Base-by-base conservation (phyloP, 2,113 vertebrate genomes). In the Pteropus alecto region DNA sequence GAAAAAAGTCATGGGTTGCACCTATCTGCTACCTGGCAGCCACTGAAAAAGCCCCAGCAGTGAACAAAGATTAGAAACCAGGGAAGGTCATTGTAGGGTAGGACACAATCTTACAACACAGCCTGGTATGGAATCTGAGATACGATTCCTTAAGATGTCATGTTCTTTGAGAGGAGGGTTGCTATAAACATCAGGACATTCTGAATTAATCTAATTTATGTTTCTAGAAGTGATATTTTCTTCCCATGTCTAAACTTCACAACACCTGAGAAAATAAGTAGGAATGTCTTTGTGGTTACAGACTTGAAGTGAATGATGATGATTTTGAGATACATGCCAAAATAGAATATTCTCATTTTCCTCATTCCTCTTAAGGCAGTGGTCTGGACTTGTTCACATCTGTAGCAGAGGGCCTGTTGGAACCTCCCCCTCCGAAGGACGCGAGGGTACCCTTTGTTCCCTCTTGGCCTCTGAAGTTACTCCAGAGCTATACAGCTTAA, bases 221-320 rank as follows among this genome's bases (percentile, higher is more conserved):
- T 88, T 94, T 86, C 71, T 70, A 85, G 41, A 76, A 87, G 60
- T 88, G 33, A 83, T 79, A 67, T 82, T 90, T 86, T 96, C 73
- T 71, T 78, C n/a, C 19, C 6, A 16, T 18, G 79, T 78, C 70
- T 76, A 87, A 97, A 86, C 68, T 92, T 88, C 11, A 48, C 87
- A 91, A 70, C 90, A 91, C 77, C 88, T 63, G 82, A 87, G 77
- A 96, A 78, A 88, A 56, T 91, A 95, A 70, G 30, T 38, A 85
- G 67, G 86, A 79, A 82, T 82, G 56, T 68, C 85, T 71, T 46
- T 76, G 90, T 73, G 87, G 61, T 89, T 86, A 67, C 56, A 82
- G 89, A 70, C 38, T 84, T 46, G 38, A 95, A 87, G 22, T 51
- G 65, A 90, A 95, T 89, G 76, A 78, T 74, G 94, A 67, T 21